Base-by-base conservation (phyloP, 53 echinoderm and acorn worm species). In the Arbacia lixula region DNA sequence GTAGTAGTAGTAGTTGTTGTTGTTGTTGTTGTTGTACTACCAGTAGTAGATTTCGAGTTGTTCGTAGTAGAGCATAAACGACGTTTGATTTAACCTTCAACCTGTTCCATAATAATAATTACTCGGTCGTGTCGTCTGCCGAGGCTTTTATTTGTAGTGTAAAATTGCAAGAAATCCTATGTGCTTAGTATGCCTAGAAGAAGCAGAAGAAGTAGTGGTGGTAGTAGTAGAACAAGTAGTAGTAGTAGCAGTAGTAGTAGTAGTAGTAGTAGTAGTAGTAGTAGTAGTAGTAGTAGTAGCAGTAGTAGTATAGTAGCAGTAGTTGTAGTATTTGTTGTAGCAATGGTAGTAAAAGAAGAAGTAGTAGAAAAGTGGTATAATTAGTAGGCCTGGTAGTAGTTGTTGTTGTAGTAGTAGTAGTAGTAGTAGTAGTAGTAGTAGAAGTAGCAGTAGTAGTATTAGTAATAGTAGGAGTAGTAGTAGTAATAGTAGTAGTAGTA, bases 181-280 rank as follows among this genome's bases (percentile, higher is more conserved):
- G 12, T 12, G 52, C 19, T 14, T 12, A 14, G 52, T 12, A 14
- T 12, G 52, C 19, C 12, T 62, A 62, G 63, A 11, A 62, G 63
- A 11, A 28, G 63, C 9, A 62, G 63, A 9, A 28, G 24, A 11
- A 21, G 63, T 20, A 62, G 63, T 62, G 19, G 63, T 20, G 21
- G 63, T 62, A 62, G 63, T 62, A 28, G 63, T 62, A 62, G 63
- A 10, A 25, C 11, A 10, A 62, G 49, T 49, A 49, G 49, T 49
- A 49, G 49, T 49, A 49, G 49, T 49, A 49, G 49, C 49, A 49
- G 49, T 49, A 49, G 49, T 49, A 49, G 49, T 49, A 49, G 49
- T 49, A 49, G 49, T 49, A 49, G 49, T 49, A 49, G 49, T 16
- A 49, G 49, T 49, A 49, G 49, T 49, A 49, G 49, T 49, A 49